A percentile compares a stretch with the other conserved stretches of the same genome.
Evolutionary conservation across 2,797 vertebrate species (phyloP).

Genomic region (Pitangus sulphuratus): DNA sequence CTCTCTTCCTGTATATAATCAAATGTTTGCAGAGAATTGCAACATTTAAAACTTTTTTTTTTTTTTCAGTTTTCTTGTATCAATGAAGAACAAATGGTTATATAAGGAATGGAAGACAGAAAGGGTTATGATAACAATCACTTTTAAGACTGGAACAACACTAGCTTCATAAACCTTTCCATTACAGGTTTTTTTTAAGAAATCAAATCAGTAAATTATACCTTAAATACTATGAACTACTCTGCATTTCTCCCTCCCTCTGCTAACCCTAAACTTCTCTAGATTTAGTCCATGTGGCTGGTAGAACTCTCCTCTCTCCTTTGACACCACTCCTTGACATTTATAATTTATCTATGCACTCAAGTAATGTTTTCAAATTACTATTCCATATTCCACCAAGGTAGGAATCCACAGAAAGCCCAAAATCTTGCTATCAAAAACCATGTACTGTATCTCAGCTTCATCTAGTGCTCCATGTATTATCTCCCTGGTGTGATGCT

Average conservation of each 20-base stretch:
- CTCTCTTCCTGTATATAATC: not conserved
- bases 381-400: not conserved
- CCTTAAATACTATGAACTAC: not conserved
- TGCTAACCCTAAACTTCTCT: not conserved
- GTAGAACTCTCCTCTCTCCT: not conserved
- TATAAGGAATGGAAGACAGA: not conserved
- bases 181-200: not conserved
- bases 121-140: not conserved
- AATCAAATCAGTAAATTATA: not conserved
- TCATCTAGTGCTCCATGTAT: not conserved
- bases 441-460: not conserved
- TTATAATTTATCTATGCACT: not conserved
- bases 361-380: not conserved
- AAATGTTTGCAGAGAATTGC: not conserved
- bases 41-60: not conserved
- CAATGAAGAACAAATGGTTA: not conserved
- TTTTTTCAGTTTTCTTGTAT: not conserved
- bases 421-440: not conserved
- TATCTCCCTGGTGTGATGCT: not conserved
- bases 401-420: not conserved
- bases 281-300: not conserved
- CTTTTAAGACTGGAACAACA: not conserved
- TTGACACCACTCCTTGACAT: not conserved
- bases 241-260: not conserved
- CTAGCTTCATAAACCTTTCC: not conserved